Evolutionary conservation across 53 echinoderm and acorn worm species (phyloP), one percentile per base, ranked within the genome.

Genomic region (Holothuria scabra): DNA sequence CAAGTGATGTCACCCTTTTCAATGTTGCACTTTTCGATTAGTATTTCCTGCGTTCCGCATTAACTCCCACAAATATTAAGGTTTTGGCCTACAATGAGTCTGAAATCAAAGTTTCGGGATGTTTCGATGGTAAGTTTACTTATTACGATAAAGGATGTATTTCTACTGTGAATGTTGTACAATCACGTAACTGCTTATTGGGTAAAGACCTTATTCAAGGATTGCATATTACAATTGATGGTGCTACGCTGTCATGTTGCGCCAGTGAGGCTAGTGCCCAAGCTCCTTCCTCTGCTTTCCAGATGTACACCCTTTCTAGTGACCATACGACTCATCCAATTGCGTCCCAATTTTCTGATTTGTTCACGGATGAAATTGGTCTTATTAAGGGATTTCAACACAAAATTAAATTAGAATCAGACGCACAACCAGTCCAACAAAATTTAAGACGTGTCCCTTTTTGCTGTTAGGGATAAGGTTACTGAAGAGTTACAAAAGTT

Each of bases 401-500:
- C 24, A 52, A n/a, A 5, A 2, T 76, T 18, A 26, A 24, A 28
- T 11, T 76, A 9, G 7, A 14, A 11, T 8, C 57, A 0, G 3
- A 25, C 52, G 76, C 76, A 28, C 46, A 52, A 13, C 76, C 76
- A 9, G 76, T 76, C 0, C 76, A 76, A 56, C 52, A 52, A 56
- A 13, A 11, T 8, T 76, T 76, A 21, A 52, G 76, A 3, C 46
- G 56, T 21, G 10, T 76, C 1, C 76, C 76, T 1, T 28, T 76
- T 25, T n/a, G 76, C 76, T 11, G 76, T 76, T 10, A 4, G 76
- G 3, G 75, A 90, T 32, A 34, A 85, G 22, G 90, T 93, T 3
- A 83, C 81, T 6, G 66, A 59, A 31, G 90, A 90, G 60, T 62
- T 93, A 28, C 20, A 83, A 12, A 82, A 75, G 8, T 81, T 90